A percentile compares a stretch with the other conserved stretches of the same genome.
These are phyloP conservation scores for Lepidocyrtoides sp. DNA, from an alignment of 2,888 invertebrate species.

Conservation along the genomic window DNA sequence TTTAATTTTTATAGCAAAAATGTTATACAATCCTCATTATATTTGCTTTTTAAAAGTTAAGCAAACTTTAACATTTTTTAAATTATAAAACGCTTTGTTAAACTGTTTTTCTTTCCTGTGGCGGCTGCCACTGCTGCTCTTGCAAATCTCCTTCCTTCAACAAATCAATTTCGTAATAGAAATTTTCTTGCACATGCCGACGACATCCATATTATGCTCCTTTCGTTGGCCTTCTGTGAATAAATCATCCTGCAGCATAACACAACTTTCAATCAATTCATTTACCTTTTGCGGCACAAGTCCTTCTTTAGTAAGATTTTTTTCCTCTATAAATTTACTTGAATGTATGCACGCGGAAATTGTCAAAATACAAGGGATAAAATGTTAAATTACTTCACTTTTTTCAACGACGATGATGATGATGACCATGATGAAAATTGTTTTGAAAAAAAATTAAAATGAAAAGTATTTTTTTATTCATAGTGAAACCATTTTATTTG, in stretches of 20 bases:
- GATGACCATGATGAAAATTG: not conserved
- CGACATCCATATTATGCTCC: too few species aligned
- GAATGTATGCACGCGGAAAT: conserved; percentile 52
- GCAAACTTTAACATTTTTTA: too few species aligned
- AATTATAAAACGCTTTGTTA: not conserved
- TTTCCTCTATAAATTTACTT: not conserved
- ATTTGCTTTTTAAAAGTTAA: not conserved
- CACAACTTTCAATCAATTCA: not conserved
- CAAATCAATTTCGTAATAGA: conserved; percentile 49
- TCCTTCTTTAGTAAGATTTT: not conserved
- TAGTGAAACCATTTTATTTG: conserved; percentile 24
- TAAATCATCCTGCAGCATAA: too few species aligned
- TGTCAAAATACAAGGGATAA: conserved; percentile 65
- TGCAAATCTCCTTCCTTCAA: not conserved
- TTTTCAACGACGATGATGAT: not conserved
- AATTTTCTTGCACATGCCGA: too few species aligned
- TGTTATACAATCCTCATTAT: conserved; percentile 6
- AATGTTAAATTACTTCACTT: conserved; percentile 43
- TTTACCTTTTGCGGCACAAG: not conserved
- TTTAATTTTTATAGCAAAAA: not conserved
- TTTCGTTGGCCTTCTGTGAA: not conserved
- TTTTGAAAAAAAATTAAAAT: too few species aligned
- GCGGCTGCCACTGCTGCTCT: conserved; percentile 4
- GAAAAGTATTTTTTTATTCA: not conserved
- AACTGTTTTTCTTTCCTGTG: too few species aligned